Percentiles rank a stretch among this genome's conserved stretches.
Conservation (phyloP, 1,140 invertebrate genomes). For the Drosophila mojavensis region DNA sequence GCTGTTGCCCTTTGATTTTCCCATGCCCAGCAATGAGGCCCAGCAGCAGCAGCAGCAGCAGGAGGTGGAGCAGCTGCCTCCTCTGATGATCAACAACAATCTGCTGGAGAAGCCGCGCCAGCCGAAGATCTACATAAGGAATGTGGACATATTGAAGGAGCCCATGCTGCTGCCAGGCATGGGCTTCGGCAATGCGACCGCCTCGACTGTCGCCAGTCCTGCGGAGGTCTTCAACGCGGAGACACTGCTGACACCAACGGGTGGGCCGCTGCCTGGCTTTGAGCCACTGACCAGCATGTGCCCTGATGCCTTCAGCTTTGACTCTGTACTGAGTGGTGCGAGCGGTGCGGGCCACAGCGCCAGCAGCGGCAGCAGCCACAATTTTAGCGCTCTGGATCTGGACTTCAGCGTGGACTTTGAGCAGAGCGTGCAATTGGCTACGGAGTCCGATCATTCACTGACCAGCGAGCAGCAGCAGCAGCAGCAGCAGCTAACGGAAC, state of each 20-base stretch:
- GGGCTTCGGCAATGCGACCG: constrained; percentile 53
- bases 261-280: constrained; percentile 55
- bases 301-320: constrained; percentile 57
- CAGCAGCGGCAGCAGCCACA: constrained; percentile 36
- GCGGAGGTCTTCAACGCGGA: constrained; percentile 54
- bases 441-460: constrained; percentile 27
- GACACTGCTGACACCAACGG: constrained; percentile 52
- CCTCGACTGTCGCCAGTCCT: background rate
- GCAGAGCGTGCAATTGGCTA: constrained; percentile 33
- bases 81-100: constrained; percentile 25
- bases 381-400: constrained; percentile 64
- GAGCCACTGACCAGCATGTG: constrained; percentile 67
- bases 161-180: constrained; percentile 67
- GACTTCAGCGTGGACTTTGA: constrained; percentile 69
- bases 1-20: constrained; percentile 67
- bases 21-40: constrained; percentile 30
- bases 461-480: background rate
- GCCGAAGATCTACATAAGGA: constrained; percentile 80
- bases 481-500: constrained; percentile 8
- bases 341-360: constrained; percentile 7
- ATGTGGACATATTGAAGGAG: constrained; percentile 77
- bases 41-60: constrained; percentile 12
- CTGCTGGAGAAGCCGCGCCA: constrained; percentile 59
- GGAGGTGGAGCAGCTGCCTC: constrained; percentile 4
- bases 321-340: constrained; percentile 50